These are phyloP conservation scores for Gavia stellata DNA, from an alignment of 2,113 vertebrate genomes.

Conservation along the genomic window DNA sequence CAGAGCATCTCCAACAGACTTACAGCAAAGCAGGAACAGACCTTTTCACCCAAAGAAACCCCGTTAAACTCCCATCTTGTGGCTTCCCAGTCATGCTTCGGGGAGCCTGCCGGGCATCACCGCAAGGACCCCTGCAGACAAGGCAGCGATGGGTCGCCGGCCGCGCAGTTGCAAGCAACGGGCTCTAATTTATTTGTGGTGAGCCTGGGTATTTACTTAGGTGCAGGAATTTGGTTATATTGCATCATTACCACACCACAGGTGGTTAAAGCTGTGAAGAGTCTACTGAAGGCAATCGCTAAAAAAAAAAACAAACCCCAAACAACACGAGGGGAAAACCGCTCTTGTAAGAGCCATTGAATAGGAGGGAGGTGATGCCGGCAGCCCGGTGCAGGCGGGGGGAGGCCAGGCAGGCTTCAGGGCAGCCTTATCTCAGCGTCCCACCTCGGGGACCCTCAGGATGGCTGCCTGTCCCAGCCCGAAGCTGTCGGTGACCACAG, in stretches of 20 bases:
- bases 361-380: rapidly evolving
- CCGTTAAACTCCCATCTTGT: neutral
- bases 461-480: rapidly evolving
- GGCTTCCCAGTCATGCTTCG: rapidly evolving
- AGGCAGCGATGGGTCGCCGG: rapidly evolving
- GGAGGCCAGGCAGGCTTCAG: too few relatives aligned
- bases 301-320: rapidly evolving
- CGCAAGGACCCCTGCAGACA: too few relatives aligned
- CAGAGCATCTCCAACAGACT: neutral
- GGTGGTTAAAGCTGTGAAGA: neutral
- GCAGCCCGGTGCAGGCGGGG: neutral
- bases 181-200: neutral
- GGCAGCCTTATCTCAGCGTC: rapidly evolving
- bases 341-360: rapidly evolving
- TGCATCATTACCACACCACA: too few relatives aligned
- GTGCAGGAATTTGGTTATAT: rapidly evolving
- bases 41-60: neutral
- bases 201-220: neutral
- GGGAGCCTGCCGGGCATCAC: neutral
- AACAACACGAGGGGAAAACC: rapidly evolving
- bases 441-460: rapidly evolving
- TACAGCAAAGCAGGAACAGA: rapidly evolving
- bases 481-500: rapidly evolving
- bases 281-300: rapidly evolving
- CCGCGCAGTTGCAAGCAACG: rapidly evolving